A percentile compares a stretch with the other conserved stretches of the same genome.
phyloP scores from a whole-genome alignment of 1,140 invertebrate species.

The Drosophila equinoxialis region DNA sequence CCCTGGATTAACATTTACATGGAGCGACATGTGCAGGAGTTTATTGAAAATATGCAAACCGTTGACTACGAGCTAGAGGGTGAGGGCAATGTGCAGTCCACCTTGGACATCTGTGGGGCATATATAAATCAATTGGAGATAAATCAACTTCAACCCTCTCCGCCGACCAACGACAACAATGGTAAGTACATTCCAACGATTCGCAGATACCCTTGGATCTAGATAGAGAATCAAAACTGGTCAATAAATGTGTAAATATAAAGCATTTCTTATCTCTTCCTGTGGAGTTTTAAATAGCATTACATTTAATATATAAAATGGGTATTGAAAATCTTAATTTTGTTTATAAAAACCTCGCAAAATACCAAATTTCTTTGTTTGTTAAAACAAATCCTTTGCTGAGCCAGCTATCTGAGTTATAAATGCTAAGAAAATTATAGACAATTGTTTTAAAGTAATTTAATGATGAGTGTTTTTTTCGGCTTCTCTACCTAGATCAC shows the following conservation, averaged over 20 bases:
- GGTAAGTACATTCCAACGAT: slow-evolving; percentile 49
- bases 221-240: not conserved
- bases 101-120: slow-evolving; percentile 76
- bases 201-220: slow-evolving; percentile 11
- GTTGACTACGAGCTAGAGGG: slow-evolving; percentile 82
- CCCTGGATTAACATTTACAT: slow-evolving; percentile 83
- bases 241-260: too few species aligned
- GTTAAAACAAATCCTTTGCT: too few species aligned
- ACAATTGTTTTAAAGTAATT: not conserved
- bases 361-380: too few species aligned
- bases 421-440: not conserved
- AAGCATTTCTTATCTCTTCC: too few species aligned
- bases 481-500: slow-evolving; percentile 63
- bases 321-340: too few species aligned
- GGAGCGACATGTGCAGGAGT: slow-evolving; percentile 83
- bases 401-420: too few species aligned
- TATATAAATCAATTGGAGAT: slow-evolving; percentile 82
- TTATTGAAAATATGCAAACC: slow-evolving; percentile 82
- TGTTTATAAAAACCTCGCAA: too few species aligned
- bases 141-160: slow-evolving; percentile 72
- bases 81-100: slow-evolving; percentile 72
- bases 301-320: too few species aligned
- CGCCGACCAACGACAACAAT: slow-evolving; percentile 64
- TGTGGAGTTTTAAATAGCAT: too few species aligned
- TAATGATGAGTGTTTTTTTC: not conserved